Percentiles rank a stretch among this genome's conserved stretches.
Evolutionary conservation across 2,113 vertebrate species (phyloP).

Genomic region (Macrotus californicus): DNA sequence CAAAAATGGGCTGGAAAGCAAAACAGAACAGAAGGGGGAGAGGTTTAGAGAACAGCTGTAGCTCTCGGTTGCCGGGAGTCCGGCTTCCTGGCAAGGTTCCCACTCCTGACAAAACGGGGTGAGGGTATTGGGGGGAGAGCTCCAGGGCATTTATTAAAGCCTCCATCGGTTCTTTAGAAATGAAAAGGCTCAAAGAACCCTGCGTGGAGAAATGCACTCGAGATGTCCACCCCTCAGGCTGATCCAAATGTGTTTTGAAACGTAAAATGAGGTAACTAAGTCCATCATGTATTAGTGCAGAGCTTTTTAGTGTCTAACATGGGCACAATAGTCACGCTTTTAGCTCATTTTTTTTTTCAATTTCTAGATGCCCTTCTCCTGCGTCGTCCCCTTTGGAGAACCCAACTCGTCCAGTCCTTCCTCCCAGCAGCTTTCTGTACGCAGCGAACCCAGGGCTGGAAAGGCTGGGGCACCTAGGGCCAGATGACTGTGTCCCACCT

Average conservation of each 20-base stretch:
- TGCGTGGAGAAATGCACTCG: background rate
- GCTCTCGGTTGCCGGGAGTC: conserved; percentile 46
- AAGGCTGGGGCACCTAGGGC: background rate
- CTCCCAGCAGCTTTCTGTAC: background rate
- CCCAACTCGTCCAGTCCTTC: background rate
- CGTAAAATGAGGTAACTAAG: background rate
- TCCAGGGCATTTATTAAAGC: conserved; percentile 26
- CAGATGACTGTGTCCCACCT: background rate
- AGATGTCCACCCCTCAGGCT: background rate
- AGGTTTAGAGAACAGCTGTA: conserved; percentile 54
- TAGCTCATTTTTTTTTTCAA: background rate
- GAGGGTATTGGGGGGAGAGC: conserved; percentile 28
- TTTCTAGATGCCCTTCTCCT: background rate
- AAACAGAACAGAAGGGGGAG: conserved; percentile 42
- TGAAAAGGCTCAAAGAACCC: background rate
- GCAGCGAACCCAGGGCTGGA: background rate
- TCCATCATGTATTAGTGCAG: background rate
- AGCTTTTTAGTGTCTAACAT: background rate
- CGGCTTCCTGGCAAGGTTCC: conserved; percentile 58
- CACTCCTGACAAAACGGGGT: background rate
- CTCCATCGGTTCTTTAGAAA: conserved; percentile 15
- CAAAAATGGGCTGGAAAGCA: conserved; percentile 92
- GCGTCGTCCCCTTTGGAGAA: background rate
- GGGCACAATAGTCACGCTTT: background rate
- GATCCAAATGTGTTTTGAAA: background rate